Conservation (phyloP, 2,113 vertebrate genomes). For the Meles meles region DNA sequence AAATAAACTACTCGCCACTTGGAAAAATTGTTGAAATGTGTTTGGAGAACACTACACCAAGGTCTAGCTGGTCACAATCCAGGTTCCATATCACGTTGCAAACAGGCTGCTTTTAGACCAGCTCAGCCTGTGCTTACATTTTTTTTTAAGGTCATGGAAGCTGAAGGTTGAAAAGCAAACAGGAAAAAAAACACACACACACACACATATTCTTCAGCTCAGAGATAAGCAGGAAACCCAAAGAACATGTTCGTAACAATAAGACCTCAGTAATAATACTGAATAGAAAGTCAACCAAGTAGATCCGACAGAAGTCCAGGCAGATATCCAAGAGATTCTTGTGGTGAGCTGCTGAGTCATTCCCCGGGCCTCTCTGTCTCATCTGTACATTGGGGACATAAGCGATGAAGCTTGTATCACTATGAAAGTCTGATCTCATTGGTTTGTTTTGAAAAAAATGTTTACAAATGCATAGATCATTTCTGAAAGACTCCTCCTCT, state of each 20-base stretch:
- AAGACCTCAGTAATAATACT: conserved; percentile 3
- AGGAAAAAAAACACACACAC: not conserved
- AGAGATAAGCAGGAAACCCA: conserved; percentile 51
- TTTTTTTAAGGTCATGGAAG: conserved; percentile 46
- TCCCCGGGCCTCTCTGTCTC: not conserved
- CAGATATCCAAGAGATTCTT: not conserved
- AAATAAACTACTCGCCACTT: conserved; percentile 59
- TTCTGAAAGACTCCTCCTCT: not conserved
- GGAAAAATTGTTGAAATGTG: conserved; percentile 61
- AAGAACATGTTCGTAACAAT: conserved; percentile 35
- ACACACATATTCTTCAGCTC: conserved; percentile 12
- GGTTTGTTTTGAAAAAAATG: not conserved
- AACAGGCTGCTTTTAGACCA: conserved; percentile 58
- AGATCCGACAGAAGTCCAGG: not conserved
- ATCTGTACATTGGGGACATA: not conserved
- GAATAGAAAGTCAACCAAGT: conserved; percentile 30
- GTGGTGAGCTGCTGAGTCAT: not conserved
- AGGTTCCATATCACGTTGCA: conserved; percentile 34
- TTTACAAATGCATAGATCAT: not conserved
- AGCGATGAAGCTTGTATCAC: not conserved
- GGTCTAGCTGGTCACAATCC: conserved; percentile 54
- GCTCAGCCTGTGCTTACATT: conserved; percentile 29
- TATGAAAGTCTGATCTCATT: not conserved
- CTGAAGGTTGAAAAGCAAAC: conserved; percentile 58
- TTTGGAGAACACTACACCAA: conserved; percentile 43